A percentile compares a stretch with the other conserved stretches of the same genome.
These are phyloP conservation scores for Triplophysa tibetana DNA, from an alignment of 2,113 vertebrate genomes.

Conservation along the genomic window DNA sequence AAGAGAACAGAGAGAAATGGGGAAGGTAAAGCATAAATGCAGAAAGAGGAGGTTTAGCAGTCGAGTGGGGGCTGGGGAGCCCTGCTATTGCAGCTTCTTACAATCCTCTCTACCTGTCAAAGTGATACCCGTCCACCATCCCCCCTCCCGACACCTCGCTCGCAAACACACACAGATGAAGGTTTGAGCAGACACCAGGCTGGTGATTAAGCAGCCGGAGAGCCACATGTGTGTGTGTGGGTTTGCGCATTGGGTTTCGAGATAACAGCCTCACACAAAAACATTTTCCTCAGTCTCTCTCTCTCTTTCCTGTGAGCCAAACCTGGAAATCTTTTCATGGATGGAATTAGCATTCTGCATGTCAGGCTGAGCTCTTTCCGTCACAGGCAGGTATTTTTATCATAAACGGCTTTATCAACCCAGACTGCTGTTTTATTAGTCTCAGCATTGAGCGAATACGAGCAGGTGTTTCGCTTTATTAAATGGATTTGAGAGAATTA, in stretches of 20 bases:
- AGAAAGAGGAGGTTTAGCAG: constrained; percentile 43
- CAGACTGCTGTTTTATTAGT: constrained; percentile 2
- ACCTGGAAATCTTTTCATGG: constrained; percentile 51
- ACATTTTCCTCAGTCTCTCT: constrained; percentile 45
- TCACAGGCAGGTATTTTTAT: constrained; percentile 18
- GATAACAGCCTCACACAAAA: constrained; percentile 52
- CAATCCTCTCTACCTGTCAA: constrained; percentile 52
- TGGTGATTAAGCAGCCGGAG: constrained; percentile 45
- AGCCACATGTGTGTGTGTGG: constrained; percentile 3
- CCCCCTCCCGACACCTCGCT: constrained; percentile 11
- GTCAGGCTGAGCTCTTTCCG: constrained; percentile 42
- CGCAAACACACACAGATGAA: constrained; percentile 25
- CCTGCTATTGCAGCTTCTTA: constrained; percentile 34
- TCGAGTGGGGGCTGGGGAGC: constrained; percentile 42
- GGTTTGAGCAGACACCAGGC: constrained; percentile 19
- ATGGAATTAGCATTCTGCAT: constrained; percentile 42
- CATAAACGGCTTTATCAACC: constrained; percentile 30
- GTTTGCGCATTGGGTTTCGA: constrained; percentile 46
- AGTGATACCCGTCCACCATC: constrained; percentile 42
- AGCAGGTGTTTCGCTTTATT: neutral
- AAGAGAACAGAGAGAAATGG: constrained; percentile 15
- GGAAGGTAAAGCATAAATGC: constrained; percentile 37
- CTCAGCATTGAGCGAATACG: constrained; percentile 4
- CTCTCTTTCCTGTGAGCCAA: constrained; percentile 34
- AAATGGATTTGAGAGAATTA: neutral